A percentile compares a stretch with the other conserved stretches of the same genome.
Conservation (phyloP, 2,888 invertebrate species). For the Scelioninae gen. 2 region DNA sequence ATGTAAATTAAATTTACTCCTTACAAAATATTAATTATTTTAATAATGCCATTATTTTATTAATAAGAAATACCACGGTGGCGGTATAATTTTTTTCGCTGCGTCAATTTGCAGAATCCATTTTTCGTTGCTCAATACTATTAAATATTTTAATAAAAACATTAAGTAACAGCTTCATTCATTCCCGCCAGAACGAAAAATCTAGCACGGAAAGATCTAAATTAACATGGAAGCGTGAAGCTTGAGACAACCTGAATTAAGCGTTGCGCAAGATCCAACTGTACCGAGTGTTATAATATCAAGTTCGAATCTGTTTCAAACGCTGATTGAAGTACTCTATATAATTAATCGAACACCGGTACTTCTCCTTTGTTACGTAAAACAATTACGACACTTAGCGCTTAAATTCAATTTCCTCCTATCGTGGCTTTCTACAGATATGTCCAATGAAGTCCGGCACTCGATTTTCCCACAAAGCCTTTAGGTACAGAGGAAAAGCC, state of each 20-base stretch:
- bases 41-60: too few species aligned
- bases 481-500: constrained; percentile 9
- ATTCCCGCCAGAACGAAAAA: constrained; percentile 23
- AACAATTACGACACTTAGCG: constrained; percentile 39
- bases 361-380: constrained; percentile 34
- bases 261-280: constrained; percentile 27
- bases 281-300: constrained; percentile 48
- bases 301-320: constrained; percentile 41
- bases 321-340: constrained; percentile 39
- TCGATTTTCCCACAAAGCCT: constrained; percentile 11
- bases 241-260: constrained; percentile 35
- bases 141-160: constrained; percentile 28
- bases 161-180: constrained; percentile 32
- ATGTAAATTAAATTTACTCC: too few species aligned
- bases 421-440: constrained; percentile 48
- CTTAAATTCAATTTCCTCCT: constrained; percentile 44
- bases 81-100: background rate
- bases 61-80: background rate
- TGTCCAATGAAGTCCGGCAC: constrained; percentile 24
- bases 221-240: constrained; percentile 45
- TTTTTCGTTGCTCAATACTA: constrained; percentile 12
- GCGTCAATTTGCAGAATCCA: background rate
- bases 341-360: constrained; percentile 46
- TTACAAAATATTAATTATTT: too few species aligned
- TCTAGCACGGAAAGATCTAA: constrained; percentile 26